Base-by-base conservation (phyloP, 2,888 invertebrate species). In the Acanthosoma haemorrhoidale region DNA sequence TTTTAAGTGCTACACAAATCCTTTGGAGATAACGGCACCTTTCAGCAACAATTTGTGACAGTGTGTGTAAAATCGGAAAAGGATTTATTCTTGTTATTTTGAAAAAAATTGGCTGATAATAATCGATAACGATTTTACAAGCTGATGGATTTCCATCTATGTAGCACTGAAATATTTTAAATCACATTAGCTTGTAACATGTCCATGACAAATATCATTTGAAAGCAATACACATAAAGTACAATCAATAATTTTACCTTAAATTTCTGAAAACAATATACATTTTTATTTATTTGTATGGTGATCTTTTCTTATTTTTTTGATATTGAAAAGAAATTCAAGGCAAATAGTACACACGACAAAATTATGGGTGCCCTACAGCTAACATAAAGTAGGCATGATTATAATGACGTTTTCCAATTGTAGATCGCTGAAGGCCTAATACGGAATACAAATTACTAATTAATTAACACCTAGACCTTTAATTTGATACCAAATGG, bases 121-220 rank as follows among this genome's bases (percentile, higher is more conserved):
- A 21, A 51, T 51, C 21, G 29, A 43, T 25, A 51, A 51, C 18
- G 51, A 51, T 21, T 18, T n/a, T 25, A 51, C 2, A 51, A 25
- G 51, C 13, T 16, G 51, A 51, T 51, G 51, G 51, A 51, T 51
- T 51, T 51, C 51, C 51, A 51, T 25, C 25, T 25, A 51, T n/a
- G 51, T 51, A 51, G 29, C 51, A 51, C 51, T 51, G 51, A 51
- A 51, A 51, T 51, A 51, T 51, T 51, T 51, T 51, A 51, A 51
- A 51, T 51, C 13, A 51, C 51, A 51, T 51, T 51, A 51, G 51
- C 51, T 51, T 51, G 13, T 21, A 3, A 51, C 11, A 51, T 51
- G 51, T 51, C 51, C 51, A 51, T 51, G 21, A 6, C 25, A 51
- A 51, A 51, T 51, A 51, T 51, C 51, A 51, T 51, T 51, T 51